These are phyloP conservation scores for Osmoderma eremita DNA, from an alignment of 2,888 invertebrate genomes.

Conservation along the genomic window DNA sequence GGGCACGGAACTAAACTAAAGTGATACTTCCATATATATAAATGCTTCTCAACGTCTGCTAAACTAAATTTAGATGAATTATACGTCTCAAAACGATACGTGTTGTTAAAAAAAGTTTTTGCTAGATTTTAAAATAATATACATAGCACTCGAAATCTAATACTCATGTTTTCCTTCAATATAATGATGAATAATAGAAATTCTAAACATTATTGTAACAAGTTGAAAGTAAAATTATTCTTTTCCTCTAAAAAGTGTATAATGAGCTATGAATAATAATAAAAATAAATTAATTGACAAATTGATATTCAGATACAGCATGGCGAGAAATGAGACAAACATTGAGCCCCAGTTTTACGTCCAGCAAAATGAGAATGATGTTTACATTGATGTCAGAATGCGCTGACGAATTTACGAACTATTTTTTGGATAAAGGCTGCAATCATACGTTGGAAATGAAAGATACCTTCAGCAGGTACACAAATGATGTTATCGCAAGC, in stretches of 20 bases:
- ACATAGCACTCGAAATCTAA: too few relatives aligned
- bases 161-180: too few relatives aligned
- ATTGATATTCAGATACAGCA: constrained; percentile 46
- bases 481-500: constrained; percentile 66
- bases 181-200: too few relatives aligned
- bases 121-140: too few relatives aligned
- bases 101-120: too few relatives aligned
- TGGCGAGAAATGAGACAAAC: constrained; percentile 56
- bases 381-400: constrained; percentile 52
- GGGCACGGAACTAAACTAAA: too few relatives aligned
- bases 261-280: background rate
- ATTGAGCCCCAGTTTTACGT: constrained; percentile 55
- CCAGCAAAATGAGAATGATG: constrained; percentile 56
- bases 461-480: constrained; percentile 62
- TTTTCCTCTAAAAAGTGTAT: background rate
- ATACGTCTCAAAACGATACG: too few relatives aligned
- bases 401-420: constrained; percentile 48
- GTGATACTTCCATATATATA: too few relatives aligned
- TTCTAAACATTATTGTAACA: too few relatives aligned
- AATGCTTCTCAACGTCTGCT: too few relatives aligned
- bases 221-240: too few relatives aligned
- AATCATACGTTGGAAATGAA: constrained; percentile 58
- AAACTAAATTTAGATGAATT: too few relatives aligned
- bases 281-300: background rate
- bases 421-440: constrained; percentile 41